These are phyloP conservation scores for Pycnomerus fuliginosus DNA, from an alignment of 2,888 invertebrate genomes.

Conservation along the genomic window DNA sequence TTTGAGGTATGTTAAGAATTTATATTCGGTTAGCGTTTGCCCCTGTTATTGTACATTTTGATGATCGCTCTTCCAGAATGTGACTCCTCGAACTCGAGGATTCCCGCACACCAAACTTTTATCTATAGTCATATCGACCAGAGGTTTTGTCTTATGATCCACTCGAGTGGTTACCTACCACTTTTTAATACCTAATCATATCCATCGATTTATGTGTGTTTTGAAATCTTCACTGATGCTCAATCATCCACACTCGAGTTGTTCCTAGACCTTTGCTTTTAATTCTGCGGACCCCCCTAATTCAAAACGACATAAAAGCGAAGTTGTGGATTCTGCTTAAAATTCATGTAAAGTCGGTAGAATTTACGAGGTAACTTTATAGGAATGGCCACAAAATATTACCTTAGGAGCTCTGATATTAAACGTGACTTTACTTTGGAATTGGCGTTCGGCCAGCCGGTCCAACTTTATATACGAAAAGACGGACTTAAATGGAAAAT, in stretches of 20 bases:
- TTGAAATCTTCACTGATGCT: slow-evolving; percentile 33
- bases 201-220: not conserved
- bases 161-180: not conserved
- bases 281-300: slow-evolving; percentile 15
- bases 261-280: slow-evolving; percentile 16
- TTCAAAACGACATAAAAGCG: slow-evolving; percentile 15
- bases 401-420: slow-evolving; percentile 42
- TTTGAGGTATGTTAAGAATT: slow-evolving; percentile 48
- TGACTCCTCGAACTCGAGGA: slow-evolving; percentile 37
- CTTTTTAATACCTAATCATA: not conserved
- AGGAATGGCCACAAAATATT: slow-evolving; percentile 46
- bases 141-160: slow-evolving; percentile 6
- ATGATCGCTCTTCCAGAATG: slow-evolving; percentile 51
- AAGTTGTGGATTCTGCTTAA: slow-evolving; percentile 28
- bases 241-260: slow-evolving; percentile 45
- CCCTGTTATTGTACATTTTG: slow-evolving; percentile 49
- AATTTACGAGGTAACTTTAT: slow-evolving; percentile 46
- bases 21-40: slow-evolving; percentile 44
- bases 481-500: slow-evolving; percentile 44
- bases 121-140: slow-evolving; percentile 23
- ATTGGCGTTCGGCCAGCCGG: slow-evolving; percentile 36
- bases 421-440: slow-evolving; percentile 44
- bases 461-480: slow-evolving; percentile 33
- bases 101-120: slow-evolving; percentile 34
- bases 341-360: slow-evolving; percentile 40